A percentile compares a stretch with the other conserved stretches of the same genome.
Conservation (phyloP, 2,888 invertebrate genomes). For the Malthinus seriepunctatus region DNA sequence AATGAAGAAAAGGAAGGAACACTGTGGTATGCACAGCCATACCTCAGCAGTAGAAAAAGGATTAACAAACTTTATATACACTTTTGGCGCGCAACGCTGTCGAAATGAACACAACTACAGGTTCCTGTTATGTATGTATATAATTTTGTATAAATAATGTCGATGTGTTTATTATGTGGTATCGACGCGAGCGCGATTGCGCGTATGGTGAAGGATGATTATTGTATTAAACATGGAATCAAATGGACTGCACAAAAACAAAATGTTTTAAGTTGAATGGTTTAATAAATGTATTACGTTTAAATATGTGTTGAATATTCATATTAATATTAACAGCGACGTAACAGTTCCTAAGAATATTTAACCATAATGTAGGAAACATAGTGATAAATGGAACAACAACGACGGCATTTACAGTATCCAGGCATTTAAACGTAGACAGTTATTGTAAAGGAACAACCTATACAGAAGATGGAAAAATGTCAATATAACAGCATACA, state of each 20-base stretch:
- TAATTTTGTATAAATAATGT: too few species aligned
- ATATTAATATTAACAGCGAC: too few species aligned
- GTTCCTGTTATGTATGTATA: too few species aligned
- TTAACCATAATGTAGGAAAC: background rate
- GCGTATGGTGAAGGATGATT: too few species aligned
- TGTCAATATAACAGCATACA: background rate
- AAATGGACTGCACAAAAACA: too few species aligned
- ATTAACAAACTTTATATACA: background rate
- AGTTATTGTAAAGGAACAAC: background rate
- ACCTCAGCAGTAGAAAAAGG: background rate
- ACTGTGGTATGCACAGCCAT: slow-evolving; percentile 1
- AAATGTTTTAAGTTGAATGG: too few species aligned
- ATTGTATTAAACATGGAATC: too few species aligned
- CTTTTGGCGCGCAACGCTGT: background rate
- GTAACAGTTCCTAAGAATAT: background rate
- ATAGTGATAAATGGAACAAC: background rate
- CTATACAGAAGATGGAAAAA: background rate
- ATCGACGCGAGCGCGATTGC: too few species aligned
- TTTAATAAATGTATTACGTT: too few species aligned
- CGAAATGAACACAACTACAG: background rate
- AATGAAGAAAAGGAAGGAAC: too few species aligned
- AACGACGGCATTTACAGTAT: background rate
- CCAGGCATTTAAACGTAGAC: background rate
- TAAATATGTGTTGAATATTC: too few species aligned
- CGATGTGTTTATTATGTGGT: too few species aligned